Evolutionary conservation across 2,888 invertebrate genomes (phyloP), one percentile per base, ranked within the genome.

Genomic region (Hybos culiciformis): DNA sequence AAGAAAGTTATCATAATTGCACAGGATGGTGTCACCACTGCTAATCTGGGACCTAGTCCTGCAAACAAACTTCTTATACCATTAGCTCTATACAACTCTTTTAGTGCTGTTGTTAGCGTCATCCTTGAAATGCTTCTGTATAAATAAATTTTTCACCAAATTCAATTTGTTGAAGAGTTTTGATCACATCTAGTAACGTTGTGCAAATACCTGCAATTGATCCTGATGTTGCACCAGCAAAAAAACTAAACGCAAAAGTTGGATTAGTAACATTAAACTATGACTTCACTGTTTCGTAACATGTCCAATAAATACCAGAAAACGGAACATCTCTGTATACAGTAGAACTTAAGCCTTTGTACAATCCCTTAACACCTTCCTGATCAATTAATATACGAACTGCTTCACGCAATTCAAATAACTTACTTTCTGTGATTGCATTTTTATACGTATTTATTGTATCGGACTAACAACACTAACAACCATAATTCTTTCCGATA

Each of bases 371-470:
- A 7, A 80, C 60, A 7, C 93, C 93, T 62, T 81, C 78, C 52
- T 74, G 70, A 57, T 74, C 71, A 33, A 83, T 56, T 43, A 80
- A 70, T 39, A 63, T 67, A 50, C 67, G 71, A 41, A 85, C 62
- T 7, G 79, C 78, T 46, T 71, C 63, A 11, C 67, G 39, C 47
- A 63, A 63, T 42, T 63, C 2, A 73, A 69, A 66, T 92, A 90
- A 53, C 82, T 84, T 54, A 94, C 71, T 59, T 76, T 80, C 59
- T 88, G 82, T 0, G 96, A 94, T 63, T 98, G 98, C 92, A 98
- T 93, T 70, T 97, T 98, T 0, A 97, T 98, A 58, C 98, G 75
- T 49, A 97, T 79, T 52, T 98, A 73, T 70, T 98, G 98, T 54
- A 99, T 67, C 2, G 98, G 98, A 60, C 90, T 92, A 18, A 97